A percentile compares a stretch with the other conserved stretches of the same genome.
These are phyloP conservation scores for Contarinia nasturtii DNA, from an alignment of 1,140 invertebrate species.

Conservation along the genomic window DNA sequence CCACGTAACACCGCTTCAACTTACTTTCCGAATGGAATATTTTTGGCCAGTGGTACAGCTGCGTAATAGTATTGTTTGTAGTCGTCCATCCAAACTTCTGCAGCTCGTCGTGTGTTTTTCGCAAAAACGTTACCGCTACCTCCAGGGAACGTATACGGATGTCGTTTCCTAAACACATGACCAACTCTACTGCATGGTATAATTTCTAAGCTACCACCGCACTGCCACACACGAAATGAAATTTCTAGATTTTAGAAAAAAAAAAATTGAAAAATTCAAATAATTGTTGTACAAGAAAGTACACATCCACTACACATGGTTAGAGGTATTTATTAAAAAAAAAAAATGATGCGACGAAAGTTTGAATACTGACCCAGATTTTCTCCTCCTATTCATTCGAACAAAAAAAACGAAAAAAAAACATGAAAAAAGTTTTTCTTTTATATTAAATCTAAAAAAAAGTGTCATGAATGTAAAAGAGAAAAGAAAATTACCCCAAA, in stretches of 20 bases:
- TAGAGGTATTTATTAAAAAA: too few relatives aligned
- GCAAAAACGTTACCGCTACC: conserved; percentile 81
- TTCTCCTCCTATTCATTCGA: too few relatives aligned
- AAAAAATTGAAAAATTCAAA: conserved; percentile 3
- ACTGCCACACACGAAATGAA: conserved; percentile 78
- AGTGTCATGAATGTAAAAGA: conserved; percentile 10
- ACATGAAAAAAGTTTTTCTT: too few relatives aligned
- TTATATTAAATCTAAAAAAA: too few relatives aligned
- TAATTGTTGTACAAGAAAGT: conserved; percentile 5
- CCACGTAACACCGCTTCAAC: too few relatives aligned
- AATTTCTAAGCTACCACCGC: conserved; percentile 84
- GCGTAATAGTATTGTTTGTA: conserved; percentile 85
- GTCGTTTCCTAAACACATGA: conserved; percentile 82
- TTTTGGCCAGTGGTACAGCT: conserved; percentile 66
- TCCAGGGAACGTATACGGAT: conserved; percentile 89
- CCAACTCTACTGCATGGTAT: conserved; percentile 81
- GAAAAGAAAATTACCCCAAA: conserved; percentile 41
- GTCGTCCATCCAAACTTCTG: conserved; percentile 94
- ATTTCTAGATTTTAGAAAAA: conserved; percentile 28
- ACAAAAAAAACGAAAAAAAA: neutral
- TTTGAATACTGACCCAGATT: too few relatives aligned
- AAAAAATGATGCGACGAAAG: too few relatives aligned
- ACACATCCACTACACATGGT: too few relatives aligned
- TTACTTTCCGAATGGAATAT: conserved; percentile 78
- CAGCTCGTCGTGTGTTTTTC: conserved; percentile 65